These are phyloP conservation scores for Clitarchus hookeri DNA, from an alignment of 2,888 invertebrate species.

Conservation along the genomic window DNA sequence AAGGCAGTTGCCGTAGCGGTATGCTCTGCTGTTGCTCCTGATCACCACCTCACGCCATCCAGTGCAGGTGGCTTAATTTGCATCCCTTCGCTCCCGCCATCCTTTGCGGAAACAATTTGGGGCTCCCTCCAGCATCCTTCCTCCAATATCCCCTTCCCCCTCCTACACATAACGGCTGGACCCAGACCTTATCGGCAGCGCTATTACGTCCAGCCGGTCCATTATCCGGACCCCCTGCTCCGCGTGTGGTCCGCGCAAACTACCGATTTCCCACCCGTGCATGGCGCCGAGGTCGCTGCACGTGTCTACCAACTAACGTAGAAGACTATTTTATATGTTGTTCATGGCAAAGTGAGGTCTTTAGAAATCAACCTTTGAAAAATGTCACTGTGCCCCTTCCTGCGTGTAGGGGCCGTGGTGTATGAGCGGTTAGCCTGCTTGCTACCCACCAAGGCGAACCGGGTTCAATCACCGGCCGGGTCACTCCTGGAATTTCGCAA, in stretches of 20 bases:
- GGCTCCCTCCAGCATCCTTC: neutral
- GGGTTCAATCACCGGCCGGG: too few species aligned
- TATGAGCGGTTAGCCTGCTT: too few species aligned
- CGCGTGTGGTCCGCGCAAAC: neutral
- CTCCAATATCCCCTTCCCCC: neutral
- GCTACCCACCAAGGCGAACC: too few species aligned
- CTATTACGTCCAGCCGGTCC: constrained; percentile 9
- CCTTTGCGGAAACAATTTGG: constrained; percentile 3
- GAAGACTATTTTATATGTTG: too few species aligned
- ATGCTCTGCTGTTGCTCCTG: too few species aligned
- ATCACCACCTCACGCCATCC: neutral
- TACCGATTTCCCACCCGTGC: neutral
- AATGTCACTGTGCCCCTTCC: too few species aligned
- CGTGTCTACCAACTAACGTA: too few species aligned
- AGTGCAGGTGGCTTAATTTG: neutral
- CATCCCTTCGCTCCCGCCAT: neutral
- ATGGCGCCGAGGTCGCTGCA: neutral
- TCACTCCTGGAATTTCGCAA: too few species aligned
- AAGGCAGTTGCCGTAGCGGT: too few species aligned
- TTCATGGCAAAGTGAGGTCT: too few species aligned
- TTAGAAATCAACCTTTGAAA: too few species aligned
- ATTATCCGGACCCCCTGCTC: neutral
- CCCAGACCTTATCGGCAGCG: neutral
- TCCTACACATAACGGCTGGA: neutral
- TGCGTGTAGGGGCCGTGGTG: too few species aligned